Evolutionary conservation across 1,140 invertebrate species (phyloP).

Genomic region (Drosophila willistoni): DNA sequence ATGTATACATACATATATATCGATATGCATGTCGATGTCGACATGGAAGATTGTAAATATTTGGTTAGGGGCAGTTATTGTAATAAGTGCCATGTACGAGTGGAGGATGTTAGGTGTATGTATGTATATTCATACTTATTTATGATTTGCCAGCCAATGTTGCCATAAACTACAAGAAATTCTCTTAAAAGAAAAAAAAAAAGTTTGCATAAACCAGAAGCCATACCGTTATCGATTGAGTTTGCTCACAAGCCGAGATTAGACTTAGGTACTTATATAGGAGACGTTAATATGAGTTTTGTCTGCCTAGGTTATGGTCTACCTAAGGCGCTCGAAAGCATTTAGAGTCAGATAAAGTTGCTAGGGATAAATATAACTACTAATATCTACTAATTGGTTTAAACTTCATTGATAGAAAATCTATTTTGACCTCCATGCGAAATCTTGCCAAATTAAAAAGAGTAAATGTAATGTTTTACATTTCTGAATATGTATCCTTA

Average conservation of each 20-base stretch:
- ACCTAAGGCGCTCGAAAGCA: too few species aligned
- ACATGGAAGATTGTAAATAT: constrained; percentile 9
- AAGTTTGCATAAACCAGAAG: constrained; percentile 5
- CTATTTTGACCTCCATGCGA: neutral
- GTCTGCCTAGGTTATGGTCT: neutral
- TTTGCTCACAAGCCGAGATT: neutral
- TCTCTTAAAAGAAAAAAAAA: neutral
- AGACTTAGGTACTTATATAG: neutral
- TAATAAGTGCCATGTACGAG: constrained; percentile 7
- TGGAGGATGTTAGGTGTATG: neutral
- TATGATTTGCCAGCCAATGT: constrained; percentile 12
- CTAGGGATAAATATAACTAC: too few species aligned
- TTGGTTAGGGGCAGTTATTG: constrained; percentile 13
- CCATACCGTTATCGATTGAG: neutral
- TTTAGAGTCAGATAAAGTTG: too few species aligned
- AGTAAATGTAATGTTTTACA: neutral
- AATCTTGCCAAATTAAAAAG: neutral
- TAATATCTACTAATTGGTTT: too few species aligned
- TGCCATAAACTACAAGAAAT: constrained; percentile 7
- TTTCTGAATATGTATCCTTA: too few species aligned
- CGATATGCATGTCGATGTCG: neutral
- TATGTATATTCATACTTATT: constrained; percentile 9
- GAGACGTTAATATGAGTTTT: neutral
- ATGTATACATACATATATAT: too few species aligned
- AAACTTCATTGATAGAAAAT: too few species aligned